These are phyloP conservation scores for Megamerina dolium DNA, from an alignment of 2,888 invertebrate species.

Conservation along the genomic window DNA sequence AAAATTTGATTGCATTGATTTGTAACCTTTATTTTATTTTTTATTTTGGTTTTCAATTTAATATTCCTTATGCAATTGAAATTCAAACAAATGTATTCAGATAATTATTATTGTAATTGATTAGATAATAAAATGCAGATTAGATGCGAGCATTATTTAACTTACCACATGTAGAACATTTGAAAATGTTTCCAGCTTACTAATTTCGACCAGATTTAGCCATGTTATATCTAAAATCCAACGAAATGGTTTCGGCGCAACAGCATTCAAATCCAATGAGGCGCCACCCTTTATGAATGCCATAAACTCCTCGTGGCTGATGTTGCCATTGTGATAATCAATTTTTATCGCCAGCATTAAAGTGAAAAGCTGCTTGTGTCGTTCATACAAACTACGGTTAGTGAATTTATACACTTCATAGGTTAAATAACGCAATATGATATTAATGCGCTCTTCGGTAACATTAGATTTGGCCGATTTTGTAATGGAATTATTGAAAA, in stretches of 20 bases:
- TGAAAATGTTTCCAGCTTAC: slow-evolving; percentile 71
- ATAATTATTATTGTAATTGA: too few relatives aligned
- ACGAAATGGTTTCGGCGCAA: slow-evolving; percentile 83
- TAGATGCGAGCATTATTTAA: too few relatives aligned
- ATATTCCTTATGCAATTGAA: too few relatives aligned
- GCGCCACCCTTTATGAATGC: slow-evolving; percentile 95
- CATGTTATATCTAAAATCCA: slow-evolving; percentile 96
- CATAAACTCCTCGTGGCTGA: slow-evolving; percentile 88
- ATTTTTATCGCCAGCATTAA: slow-evolving; percentile 94
- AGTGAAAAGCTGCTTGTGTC: slow-evolving; percentile 88
- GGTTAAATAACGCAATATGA: slow-evolving; percentile 83
- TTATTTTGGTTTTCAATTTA: too few relatives aligned
- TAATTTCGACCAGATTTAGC: slow-evolving; percentile 91
- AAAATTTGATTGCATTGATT: too few relatives aligned
- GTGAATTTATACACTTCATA: slow-evolving; percentile 91
- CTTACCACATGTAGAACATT: slow-evolving; percentile 70
- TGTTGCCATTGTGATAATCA: slow-evolving; percentile 73
- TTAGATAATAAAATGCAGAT: too few relatives aligned
- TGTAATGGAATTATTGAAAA: slow-evolving; percentile 90
- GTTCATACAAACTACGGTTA: slow-evolving; percentile 84
- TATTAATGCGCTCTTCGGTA: slow-evolving; percentile 80
- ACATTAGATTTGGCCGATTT: slow-evolving; percentile 80
- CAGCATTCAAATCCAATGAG: slow-evolving; percentile 87
- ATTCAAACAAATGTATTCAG: too few relatives aligned
- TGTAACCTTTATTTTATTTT: too few relatives aligned